Evolutionary conservation across 2,797 vertebrate species (phyloP), one percentile per base, ranked within the genome.

Genomic region (Sebastes cheni): DNA sequence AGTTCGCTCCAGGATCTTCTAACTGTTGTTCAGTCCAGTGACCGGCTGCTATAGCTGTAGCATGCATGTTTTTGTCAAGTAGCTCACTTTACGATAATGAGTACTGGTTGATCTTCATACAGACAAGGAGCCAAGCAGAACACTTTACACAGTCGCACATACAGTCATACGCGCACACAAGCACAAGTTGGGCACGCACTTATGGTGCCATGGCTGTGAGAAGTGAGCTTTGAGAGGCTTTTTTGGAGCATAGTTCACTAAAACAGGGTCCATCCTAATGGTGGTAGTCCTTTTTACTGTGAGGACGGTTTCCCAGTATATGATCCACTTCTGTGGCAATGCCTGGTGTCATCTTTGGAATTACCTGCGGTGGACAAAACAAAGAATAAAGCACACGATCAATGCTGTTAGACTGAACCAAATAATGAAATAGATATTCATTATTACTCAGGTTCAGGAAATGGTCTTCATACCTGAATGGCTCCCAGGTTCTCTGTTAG

Each of bases 401-500:
- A 87, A 56, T n/a, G 9, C 25, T 64, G 25, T 32, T 36, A 39
- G 34, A 36, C n/a, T n/a, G 16, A 18, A 77, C 7, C 20, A 84
- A 36, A 20, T 29, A 58, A 56, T 72, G 1, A 69, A 59, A 54
- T n/a, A 12, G 58, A 56, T 27, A 27, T 64, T 50, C 1, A 58
- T 11, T 36, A 54, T 68, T 16, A 3, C 5, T 55, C 1, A 65
- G 8, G 4, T 4, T 22, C 2, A 50, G 25, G 3, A 69, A 70
- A 67, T 14, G 4, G 2, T 30, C 2, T 70, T 61, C 23, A 81
- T 95, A 95, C 98, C 97, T 99, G 98, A 88, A 99, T 99, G 93
- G 98, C 98, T 86, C 98, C 98, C 0, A 99, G 96, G 94, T 99
- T 99, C 92, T 99, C 98, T 36, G 97, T 97, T 72, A 99, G 96